Evolutionary conservation across 2,797 vertebrate genomes (phyloP).

Genomic region (Sorex maritimensis): DNA sequence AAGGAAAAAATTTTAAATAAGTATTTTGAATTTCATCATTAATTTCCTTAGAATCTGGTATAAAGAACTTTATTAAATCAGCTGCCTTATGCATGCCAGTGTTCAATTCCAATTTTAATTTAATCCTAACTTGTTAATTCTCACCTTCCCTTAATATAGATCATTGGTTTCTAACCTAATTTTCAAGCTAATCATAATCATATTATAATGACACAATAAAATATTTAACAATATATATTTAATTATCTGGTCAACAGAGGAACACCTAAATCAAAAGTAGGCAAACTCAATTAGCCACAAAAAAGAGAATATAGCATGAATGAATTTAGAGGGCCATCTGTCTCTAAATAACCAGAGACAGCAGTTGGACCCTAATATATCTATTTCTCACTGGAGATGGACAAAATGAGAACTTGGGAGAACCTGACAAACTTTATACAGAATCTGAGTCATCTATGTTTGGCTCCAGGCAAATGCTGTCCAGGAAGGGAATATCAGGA

Average conservation of each 20-base stretch:
- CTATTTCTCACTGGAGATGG: too few species aligned
- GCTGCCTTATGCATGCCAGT: not conserved
- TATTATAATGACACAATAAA: conserved; percentile 8
- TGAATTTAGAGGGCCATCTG: not conserved
- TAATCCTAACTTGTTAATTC: not conserved
- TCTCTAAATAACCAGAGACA: not conserved
- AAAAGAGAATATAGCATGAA: not conserved
- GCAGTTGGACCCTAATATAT: not conserved
- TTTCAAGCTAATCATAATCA: not conserved
- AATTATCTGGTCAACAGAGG: not conserved
- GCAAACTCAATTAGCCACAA: not conserved
- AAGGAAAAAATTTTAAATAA: not conserved
- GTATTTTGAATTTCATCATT: conserved; percentile 15
- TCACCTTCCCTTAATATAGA: not conserved
- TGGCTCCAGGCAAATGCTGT: not conserved
- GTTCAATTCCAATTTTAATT: not conserved
- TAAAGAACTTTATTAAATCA: not conserved
- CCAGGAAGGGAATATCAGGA: not conserved
- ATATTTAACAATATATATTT: not conserved
- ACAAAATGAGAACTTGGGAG: not conserved
- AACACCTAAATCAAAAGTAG: not conserved
- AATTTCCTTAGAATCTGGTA: not conserved
- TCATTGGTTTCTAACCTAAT: not conserved
- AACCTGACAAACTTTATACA: not conserved
- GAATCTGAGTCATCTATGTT: not conserved